phyloP scores from a whole-genome alignment of 2,888 invertebrate species.

The Cheilosia pagana region DNA sequence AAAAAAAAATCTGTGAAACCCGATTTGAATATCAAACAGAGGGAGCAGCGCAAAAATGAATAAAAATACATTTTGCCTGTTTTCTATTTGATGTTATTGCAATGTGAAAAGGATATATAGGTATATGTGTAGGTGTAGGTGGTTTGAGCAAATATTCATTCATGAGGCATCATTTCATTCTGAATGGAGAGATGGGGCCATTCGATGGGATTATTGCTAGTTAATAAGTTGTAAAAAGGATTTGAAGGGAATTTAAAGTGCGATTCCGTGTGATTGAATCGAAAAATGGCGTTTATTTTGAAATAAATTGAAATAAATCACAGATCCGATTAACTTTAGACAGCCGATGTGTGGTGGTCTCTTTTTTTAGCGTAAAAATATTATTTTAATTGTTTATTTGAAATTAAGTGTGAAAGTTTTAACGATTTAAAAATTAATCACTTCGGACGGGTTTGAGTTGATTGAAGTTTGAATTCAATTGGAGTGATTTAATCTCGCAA shows the following conservation, averaged over 20 bases:
- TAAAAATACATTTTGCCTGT: slow-evolving; percentile 15
- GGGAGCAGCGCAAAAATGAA: slow-evolving; percentile 20
- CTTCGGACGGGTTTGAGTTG: too few relatives aligned
- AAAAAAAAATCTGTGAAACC: slow-evolving; percentile 65
- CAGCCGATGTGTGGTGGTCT: too few relatives aligned
- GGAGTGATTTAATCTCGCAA: too few relatives aligned
- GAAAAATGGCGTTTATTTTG: slow-evolving; percentile 9
- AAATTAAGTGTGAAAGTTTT: too few relatives aligned
- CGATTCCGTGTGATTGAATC: slow-evolving; percentile 52
- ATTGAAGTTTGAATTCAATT: too few relatives aligned
- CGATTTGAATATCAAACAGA: slow-evolving; percentile 72
- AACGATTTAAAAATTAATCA: too few relatives aligned
- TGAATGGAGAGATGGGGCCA: slow-evolving; percentile 66
- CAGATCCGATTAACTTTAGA: too few relatives aligned
- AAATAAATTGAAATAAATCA: too few relatives aligned
- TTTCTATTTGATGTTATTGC: slow-evolving; percentile 17
- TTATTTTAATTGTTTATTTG: too few relatives aligned
- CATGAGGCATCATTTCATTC: slow-evolving; percentile 49
- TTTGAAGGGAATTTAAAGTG: slow-evolving; percentile 55
- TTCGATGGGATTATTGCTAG: slow-evolving; percentile 66
- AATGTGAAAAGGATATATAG: slow-evolving; percentile 8
- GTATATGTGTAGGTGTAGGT: neutral
- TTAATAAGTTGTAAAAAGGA: slow-evolving; percentile 66
- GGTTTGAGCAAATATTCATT: slow-evolving; percentile 33
- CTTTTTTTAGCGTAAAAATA: too few relatives aligned